Evolutionary conservation across 2,113 vertebrate species (phyloP).

Genomic region (Brachypodius melanocephalos): DNA sequence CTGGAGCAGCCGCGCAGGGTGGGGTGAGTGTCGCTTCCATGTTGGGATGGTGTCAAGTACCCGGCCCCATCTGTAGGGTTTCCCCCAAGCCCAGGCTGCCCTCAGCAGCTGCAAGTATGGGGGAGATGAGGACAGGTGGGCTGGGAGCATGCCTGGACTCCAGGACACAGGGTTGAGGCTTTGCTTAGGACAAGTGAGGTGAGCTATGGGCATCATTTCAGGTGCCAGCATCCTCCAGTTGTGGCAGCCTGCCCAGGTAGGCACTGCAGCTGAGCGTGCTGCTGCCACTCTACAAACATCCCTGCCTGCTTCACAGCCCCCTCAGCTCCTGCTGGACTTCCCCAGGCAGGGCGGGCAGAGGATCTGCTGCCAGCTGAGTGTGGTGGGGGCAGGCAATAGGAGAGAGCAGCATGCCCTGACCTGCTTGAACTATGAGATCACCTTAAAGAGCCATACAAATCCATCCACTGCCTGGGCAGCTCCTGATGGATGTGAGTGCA

Average conservation of each 20-base stretch:
- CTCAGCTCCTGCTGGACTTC: background rate
- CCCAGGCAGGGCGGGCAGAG: background rate
- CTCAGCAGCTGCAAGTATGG: background rate
- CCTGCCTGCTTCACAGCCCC: background rate
- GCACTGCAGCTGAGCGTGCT: background rate
- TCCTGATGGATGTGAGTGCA: background rate
- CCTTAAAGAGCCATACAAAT: background rate
- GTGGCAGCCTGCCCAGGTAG: background rate
- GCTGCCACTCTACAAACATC: background rate
- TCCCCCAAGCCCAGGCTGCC: background rate
- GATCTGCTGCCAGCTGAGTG: background rate
- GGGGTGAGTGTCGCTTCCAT: accelerated
- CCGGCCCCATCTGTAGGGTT: background rate
- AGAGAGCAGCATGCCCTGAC: background rate
- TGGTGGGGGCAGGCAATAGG: accelerated
- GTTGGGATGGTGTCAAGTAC: background rate
- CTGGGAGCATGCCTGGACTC: background rate
- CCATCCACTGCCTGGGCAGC: background rate
- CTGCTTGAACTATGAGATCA: conserved; percentile 23
- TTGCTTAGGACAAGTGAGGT: background rate
- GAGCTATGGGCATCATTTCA: background rate
- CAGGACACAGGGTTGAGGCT: background rate
- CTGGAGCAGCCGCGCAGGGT: background rate
- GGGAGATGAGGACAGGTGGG: background rate
- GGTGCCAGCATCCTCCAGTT: background rate